Base-by-base conservation (phyloP, 2,113 vertebrate species). In the Sprattus sprattus region DNA sequence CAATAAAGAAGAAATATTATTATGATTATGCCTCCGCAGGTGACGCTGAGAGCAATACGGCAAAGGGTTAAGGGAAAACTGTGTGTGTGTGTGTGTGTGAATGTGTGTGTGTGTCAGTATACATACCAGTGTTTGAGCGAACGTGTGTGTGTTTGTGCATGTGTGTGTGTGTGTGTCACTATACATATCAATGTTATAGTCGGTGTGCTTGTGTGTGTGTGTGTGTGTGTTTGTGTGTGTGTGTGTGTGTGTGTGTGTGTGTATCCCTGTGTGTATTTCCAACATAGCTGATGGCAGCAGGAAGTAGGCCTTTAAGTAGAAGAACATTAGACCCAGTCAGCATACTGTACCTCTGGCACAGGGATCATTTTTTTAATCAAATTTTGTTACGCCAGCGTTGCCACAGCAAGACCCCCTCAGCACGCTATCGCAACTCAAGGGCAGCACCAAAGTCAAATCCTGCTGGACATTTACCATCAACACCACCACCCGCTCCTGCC, bases 371-470 rank as follows among this genome's bases (percentile, higher is more conserved):
- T 86, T 88, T 45, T 88, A 86, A 88, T 90, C 84, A 85, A 75
- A 88, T 86, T 85, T 67, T 84, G 84, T 89, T 87, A 81, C 57
- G 54, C 39, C 85, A 22, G 3, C 28, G 16, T 6, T 75, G 52
- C 64, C 45, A 82, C 47, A 82, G 81, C 81, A 46, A 20, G 18
- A 78, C 71, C 32, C 20, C 15, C 50, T 25, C 87, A 83, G 75
- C 82, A 83, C 22, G 81, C 86, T 71, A 87, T 85, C 83, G 89
- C 88, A 89, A 44, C 90, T 94, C 91, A 94, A 93, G 92, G 92
- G 86, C 92, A 92, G 47, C 87, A 87, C 87, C 91, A 91, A 94
- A 93, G 90, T 92, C 90, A 91, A 83, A 89, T 32, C 85, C 86
- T 7, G 45, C 57, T 52, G 88, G 71, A 78, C 91, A 89, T 91